Percentiles rank a stretch among this genome's conserved stretches.
These are phyloP conservation scores for Campopleginae sp. DNA, from an alignment of 2,888 invertebrate species.

Conservation along the genomic window DNA sequence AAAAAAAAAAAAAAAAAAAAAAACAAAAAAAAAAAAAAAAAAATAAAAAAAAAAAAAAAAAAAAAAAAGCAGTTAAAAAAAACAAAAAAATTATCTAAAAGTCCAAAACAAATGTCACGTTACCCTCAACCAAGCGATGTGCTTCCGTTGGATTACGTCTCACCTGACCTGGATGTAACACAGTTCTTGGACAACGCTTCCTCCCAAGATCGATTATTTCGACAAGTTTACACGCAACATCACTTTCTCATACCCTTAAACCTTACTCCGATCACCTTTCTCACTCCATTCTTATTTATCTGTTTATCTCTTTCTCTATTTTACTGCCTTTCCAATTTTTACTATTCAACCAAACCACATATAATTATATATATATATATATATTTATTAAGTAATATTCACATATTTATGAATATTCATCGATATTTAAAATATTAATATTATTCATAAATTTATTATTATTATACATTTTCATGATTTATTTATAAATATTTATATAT, in stretches of 20 bases:
- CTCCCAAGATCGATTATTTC: constrained; percentile 76
- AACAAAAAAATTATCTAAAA: constrained; percentile 46
- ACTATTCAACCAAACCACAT: constrained; percentile 41
- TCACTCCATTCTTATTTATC: constrained; percentile 50
- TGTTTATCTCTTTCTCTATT: constrained; percentile 17
- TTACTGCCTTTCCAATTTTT: constrained; percentile 39
- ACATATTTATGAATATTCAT: constrained; percentile 17
- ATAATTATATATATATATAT: constrained; percentile 36
- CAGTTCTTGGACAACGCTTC: constrained; percentile 77
- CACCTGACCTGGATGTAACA: constrained; percentile 74
- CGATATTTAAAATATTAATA: no score
- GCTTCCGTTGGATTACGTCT: constrained; percentile 73
- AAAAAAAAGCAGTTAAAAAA: constrained; percentile 56
- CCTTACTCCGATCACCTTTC: constrained; percentile 67
- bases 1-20: constrained; percentile 45
- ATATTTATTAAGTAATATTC: no score
- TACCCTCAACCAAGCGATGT: constrained; percentile 77
- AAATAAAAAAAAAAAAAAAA: constrained; percentile 50
- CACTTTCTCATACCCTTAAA: constrained; percentile 77
- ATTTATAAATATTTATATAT: constrained; percentile 25
- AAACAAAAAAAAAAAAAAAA: constrained; percentile 56
- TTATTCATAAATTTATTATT: no score
- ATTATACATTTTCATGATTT: no score
- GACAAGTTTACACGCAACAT: constrained; percentile 81
- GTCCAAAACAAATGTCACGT: constrained; percentile 69